phyloP scores from a whole-genome alignment of 2,888 invertebrate species.

The Drosophila borealis region DNA sequence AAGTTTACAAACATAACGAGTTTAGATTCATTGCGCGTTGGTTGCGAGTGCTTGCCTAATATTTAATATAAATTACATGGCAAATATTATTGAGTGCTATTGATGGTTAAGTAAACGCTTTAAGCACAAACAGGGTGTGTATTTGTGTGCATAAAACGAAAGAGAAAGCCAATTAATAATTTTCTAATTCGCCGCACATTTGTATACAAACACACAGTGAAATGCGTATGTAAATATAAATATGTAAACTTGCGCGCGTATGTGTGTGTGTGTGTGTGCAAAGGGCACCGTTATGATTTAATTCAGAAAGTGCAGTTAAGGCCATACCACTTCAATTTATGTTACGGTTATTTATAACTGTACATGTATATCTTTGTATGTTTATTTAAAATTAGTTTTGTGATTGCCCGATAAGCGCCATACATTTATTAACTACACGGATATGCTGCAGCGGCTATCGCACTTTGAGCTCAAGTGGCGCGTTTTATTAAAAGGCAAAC shows the following conservation, averaged over 20 bases:
- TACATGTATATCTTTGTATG: not conserved
- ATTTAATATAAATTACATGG: constrained; percentile 37
- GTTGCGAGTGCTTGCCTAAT: constrained; percentile 36
- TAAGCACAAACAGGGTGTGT: constrained; percentile 2
- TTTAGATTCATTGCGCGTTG: constrained; percentile 25
- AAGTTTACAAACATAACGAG: constrained; percentile 26
- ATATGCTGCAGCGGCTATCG: constrained; percentile 39
- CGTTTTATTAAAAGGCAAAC: constrained; percentile 59
- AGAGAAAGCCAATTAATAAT: constrained; percentile 52
- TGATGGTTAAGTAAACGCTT: constrained; percentile 23
- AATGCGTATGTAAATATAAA: constrained; percentile 10
- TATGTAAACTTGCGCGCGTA: not conserved
- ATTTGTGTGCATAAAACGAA: constrained; percentile 14
- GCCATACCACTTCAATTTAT: constrained; percentile 26
- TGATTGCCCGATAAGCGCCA: constrained; percentile 10
- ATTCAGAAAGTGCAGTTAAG: constrained; percentile 44
- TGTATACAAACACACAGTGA: constrained; percentile 21
- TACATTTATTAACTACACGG: constrained; percentile 50
- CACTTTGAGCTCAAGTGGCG: constrained; percentile 68
- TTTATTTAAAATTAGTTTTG: constrained; percentile 12
- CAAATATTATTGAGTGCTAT: constrained; percentile 26
- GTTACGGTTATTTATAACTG: constrained; percentile 17
- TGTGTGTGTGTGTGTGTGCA: not conserved
- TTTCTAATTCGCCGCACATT: constrained; percentile 37
- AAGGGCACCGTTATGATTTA: constrained; percentile 35